Conservation (phyloP, 2,113 vertebrate genomes). For the Helogale parvula region DNA sequence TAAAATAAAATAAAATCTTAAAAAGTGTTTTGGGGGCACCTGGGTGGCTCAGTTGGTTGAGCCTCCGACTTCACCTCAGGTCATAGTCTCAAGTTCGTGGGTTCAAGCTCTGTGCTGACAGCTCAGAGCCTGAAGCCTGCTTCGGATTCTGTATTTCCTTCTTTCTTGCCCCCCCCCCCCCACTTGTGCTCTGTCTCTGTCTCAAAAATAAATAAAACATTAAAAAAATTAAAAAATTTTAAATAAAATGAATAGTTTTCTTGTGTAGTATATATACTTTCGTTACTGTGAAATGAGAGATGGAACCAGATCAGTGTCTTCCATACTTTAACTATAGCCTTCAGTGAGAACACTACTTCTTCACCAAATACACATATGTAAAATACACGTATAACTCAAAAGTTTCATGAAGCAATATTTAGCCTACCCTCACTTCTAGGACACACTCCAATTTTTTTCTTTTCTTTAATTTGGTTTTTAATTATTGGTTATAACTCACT, state of each 20-base stretch:
- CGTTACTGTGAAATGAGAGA: background rate
- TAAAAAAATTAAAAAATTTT: too few species aligned
- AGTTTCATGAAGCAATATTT: background rate
- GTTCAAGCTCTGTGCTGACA: too few species aligned
- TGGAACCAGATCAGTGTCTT: background rate
- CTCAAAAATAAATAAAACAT: too few species aligned
- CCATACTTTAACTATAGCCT: background rate
- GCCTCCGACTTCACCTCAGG: too few species aligned
- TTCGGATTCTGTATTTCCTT: too few species aligned
- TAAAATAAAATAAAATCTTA: too few species aligned
- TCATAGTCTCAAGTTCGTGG: too few species aligned
- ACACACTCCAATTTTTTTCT: background rate
- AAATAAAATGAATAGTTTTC: background rate
- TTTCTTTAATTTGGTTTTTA: slow-evolving; percentile 5
- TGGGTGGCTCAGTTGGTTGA: too few species aligned
- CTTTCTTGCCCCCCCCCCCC: too few species aligned
- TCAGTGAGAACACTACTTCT: background rate
- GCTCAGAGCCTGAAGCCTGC: too few species aligned
- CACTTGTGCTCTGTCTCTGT: too few species aligned
- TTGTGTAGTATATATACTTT: background rate
- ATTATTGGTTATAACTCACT: slow-evolving; percentile 27
- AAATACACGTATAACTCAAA: background rate
- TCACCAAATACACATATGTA: background rate
- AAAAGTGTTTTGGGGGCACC: too few species aligned
- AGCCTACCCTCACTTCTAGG: background rate